A percentile compares a stretch with the other conserved stretches of the same genome.
Evolutionary conservation across 2,888 invertebrate species (phyloP).

Genomic region (Drosophila ustulata): DNA sequence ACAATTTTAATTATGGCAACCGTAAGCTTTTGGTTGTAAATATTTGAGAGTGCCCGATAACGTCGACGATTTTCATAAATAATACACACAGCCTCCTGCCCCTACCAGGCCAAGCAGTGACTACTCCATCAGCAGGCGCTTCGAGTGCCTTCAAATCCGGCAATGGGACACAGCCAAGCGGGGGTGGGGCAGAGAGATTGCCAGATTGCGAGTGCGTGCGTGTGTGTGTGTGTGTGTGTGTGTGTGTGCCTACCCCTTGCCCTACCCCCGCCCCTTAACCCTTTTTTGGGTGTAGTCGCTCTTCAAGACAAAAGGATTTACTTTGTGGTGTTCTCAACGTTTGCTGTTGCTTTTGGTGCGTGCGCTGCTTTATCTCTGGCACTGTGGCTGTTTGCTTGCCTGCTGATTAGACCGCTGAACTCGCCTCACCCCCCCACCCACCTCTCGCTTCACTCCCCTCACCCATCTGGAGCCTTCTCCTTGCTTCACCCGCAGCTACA

Average conservation of each 20-base stretch:
- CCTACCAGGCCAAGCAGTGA: slow-evolving; percentile 21
- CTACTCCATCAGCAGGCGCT: slow-evolving; percentile 53
- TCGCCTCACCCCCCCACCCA: background rate
- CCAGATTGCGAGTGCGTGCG: slow-evolving; percentile 8
- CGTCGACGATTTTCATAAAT: slow-evolving; percentile 84
- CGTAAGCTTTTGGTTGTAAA: slow-evolving; percentile 84
- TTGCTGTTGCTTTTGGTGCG: slow-evolving; percentile 27
- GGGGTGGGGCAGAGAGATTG: slow-evolving; percentile 20
- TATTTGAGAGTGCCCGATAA: slow-evolving; percentile 82
- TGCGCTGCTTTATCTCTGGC: slow-evolving; percentile 63
- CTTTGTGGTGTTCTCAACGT: slow-evolving; percentile 51
- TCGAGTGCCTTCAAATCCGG: slow-evolving; percentile 43
- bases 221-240: slow-evolving; percentile 18
- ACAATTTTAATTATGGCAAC: slow-evolving; percentile 84
- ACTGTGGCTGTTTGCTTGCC: slow-evolving; percentile 73
- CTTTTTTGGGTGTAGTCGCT: slow-evolving; percentile 30
- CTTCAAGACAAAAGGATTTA: slow-evolving; percentile 79
- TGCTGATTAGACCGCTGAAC: slow-evolving; percentile 75
- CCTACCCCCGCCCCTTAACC: background rate
- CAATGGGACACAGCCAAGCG: slow-evolving; percentile 2
- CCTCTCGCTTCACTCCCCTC: background rate
- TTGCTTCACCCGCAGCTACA: slow-evolving; percentile 61
- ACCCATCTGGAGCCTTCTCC: background rate
- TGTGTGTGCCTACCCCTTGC: slow-evolving; percentile 38
- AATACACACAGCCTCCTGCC: slow-evolving; percentile 65